Evolutionary conservation across 2,888 invertebrate species (phyloP).

Genomic region (Pheosia gnoma): DNA sequence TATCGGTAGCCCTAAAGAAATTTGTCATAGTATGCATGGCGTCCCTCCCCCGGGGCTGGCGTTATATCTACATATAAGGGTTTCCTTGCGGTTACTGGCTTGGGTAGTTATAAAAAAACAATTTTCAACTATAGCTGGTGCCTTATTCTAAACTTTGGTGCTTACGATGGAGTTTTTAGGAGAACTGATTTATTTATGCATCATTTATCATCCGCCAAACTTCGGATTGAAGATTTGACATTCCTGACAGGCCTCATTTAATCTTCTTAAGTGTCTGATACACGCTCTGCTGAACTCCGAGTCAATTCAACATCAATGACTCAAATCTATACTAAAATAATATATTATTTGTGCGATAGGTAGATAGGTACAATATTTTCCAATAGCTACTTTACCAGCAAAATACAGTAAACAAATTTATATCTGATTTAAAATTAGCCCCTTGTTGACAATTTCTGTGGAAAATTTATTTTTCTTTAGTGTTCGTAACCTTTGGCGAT

Average conservation of each 20-base stretch:
- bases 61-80: too few relatives aligned
- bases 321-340: constrained; percentile 18
- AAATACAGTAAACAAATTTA: too few relatives aligned
- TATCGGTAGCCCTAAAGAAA: too few relatives aligned
- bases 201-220: constrained; percentile 62
- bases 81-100: too few relatives aligned
- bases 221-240: constrained; percentile 67
- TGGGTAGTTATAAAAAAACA: too few relatives aligned
- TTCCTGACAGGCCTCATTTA: constrained; percentile 64
- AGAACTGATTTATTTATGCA: constrained; percentile 58
- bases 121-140: background rate
- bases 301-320: constrained; percentile 38
- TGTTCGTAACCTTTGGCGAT: background rate
- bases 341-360: background rate
- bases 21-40: too few relatives aligned
- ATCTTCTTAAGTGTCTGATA: constrained; percentile 64
- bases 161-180: constrained; percentile 57
- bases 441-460: too few relatives aligned
- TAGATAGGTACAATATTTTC: background rate
- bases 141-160: constrained; percentile 42
- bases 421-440: too few relatives aligned
- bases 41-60: too few relatives aligned
- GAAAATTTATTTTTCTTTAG: too few relatives aligned
- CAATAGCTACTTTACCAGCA: too few relatives aligned
- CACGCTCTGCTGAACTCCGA: constrained; percentile 52